Percentiles rank a stretch among this genome's conserved stretches.
These are phyloP conservation scores for Exephanes ischioxanthus DNA, from an alignment of 2,888 invertebrate genomes.

Conservation along the genomic window DNA sequence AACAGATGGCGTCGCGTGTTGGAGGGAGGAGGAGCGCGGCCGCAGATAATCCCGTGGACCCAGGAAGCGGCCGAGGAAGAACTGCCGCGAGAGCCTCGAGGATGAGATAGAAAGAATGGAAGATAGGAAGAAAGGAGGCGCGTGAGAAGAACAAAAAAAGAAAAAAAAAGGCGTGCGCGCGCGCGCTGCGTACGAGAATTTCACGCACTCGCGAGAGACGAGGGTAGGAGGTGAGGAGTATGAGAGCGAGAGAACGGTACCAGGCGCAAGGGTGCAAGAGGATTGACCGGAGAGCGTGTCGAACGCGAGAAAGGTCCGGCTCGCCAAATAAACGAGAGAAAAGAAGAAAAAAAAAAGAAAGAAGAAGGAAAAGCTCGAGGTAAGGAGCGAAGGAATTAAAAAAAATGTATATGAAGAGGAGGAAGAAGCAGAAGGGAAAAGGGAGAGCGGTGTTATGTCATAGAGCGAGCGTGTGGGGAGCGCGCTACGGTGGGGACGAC, in stretches of 20 bases:
- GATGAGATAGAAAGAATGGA: slow-evolving; percentile 6
- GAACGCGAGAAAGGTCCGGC: slow-evolving; percentile 46
- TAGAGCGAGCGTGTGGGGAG: slow-evolving; percentile 47
- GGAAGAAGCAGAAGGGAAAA: slow-evolving; percentile 50
- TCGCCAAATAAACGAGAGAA: slow-evolving; percentile 13
- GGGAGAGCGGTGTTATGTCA: slow-evolving; percentile 62
- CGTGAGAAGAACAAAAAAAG: neutral
- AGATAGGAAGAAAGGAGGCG: neutral
- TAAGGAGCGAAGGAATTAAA: slow-evolving; percentile 20
- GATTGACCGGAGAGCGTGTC: slow-evolving; percentile 33
- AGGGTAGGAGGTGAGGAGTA: slow-evolving; percentile 3
- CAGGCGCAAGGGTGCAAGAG: slow-evolving; percentile 17
- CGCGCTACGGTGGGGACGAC: slow-evolving; percentile 40
- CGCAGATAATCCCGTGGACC: slow-evolving; percentile 23
- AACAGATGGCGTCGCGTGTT: slow-evolving; percentile 53
- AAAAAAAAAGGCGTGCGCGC: neutral
- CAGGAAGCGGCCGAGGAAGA: slow-evolving; percentile 25
- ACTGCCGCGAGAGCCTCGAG: slow-evolving; percentile 12
- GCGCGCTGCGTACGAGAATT: neutral
- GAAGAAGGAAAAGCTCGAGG: slow-evolving; percentile 21
- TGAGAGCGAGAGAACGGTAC: slow-evolving; percentile 27
- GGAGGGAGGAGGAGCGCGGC: slow-evolving; percentile 22
- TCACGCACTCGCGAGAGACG: neutral
- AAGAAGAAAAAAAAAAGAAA: neutral
- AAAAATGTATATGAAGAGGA: slow-evolving; percentile 48